Evolutionary conservation across 2,797 vertebrate species (phyloP), one percentile per base, ranked within the genome.

Genomic region (Australoheros facetus): DNA sequence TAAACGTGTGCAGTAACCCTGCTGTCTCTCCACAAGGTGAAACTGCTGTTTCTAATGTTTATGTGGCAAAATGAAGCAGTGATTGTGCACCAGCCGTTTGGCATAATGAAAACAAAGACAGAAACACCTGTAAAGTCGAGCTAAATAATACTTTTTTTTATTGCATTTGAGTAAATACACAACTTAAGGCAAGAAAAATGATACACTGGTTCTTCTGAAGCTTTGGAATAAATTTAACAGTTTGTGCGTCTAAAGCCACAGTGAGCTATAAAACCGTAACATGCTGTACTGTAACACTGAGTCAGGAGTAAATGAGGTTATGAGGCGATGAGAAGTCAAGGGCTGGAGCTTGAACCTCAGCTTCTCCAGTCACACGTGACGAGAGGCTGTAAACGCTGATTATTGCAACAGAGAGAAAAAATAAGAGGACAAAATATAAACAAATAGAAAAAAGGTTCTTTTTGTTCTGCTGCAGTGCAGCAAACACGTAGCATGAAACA

Each of bases 71-170:
- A 34, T 17, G 11, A 26, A 30, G 9, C 28, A 26, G 4, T n/a
- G 3, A 73, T 45, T 2, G 0, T 12, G 23, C 0, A 0, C 11
- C 26, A 51, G 62, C 42, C 28, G 16, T 19, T 0, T 16, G 26
- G 16, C 26, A 14, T 0, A 32, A 51, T 7, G 5, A 71, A 80
- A 56, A 4, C 13, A 81, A 73, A 70, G 17, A 73, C 28, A 13
- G 5, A 7, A 3, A 53, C 2, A 19, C 19, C 4, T 14, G 12
- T n/a, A 3, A n/a, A 54, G 10, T 30, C 16, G 16, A 10, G 42
- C 84, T 87, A 76, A 90, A 90, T 87, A 85, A 21, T 4, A 66
- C 4, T 45, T 0, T 28, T 74, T 56, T 93, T 92, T 90, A 89
- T 86, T 88, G 82, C 80, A 70, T 82, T 71, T 12, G 42, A 79